A percentile compares a stretch with the other conserved stretches of the same genome.
Evolutionary conservation across 2,888 invertebrate genomes (phyloP).

Genomic region (Platycheirus albimanus): DNA sequence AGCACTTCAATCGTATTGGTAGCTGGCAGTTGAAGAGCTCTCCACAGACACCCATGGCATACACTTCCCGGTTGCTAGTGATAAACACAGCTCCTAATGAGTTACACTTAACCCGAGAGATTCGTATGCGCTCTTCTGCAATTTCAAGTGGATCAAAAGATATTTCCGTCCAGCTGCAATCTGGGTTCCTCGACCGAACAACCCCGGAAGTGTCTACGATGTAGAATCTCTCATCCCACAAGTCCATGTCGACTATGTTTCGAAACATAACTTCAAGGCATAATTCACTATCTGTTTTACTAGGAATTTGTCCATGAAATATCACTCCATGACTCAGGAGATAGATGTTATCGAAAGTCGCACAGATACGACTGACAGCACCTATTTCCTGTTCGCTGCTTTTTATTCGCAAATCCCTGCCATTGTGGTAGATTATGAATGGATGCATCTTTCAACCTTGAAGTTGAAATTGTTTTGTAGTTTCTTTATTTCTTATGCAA

Average conservation of each 20-base stretch:
- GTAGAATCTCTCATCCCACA: conserved; percentile 53
- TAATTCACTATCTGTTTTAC: conserved; percentile 18
- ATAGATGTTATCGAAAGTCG: conserved; percentile 32
- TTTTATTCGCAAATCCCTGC: conserved; percentile 36
- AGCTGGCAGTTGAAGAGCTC: conserved; percentile 80
- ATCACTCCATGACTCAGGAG: conserved; percentile 53
- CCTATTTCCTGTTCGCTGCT: conserved; percentile 25
- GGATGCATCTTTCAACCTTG: conserved; percentile 49
- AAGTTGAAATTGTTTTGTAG: conserved; percentile 23
- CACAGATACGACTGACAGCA: conserved; percentile 55
- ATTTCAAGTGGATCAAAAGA: conserved; percentile 80
- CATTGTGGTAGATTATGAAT: conserved; percentile 54
- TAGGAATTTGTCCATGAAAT: conserved; percentile 32
- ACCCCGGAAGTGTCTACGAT: conserved; percentile 49
- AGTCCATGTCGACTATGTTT: conserved; percentile 59
- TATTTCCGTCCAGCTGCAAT: conserved; percentile 78
- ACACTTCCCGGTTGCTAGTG: conserved; percentile 78
- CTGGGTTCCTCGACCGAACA: conserved; percentile 44
- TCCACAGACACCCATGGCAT: conserved; percentile 81
- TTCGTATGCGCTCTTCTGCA: conserved; percentile 78
- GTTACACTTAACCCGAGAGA: conserved; percentile 80
- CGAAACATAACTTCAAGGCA: conserved; percentile 47
- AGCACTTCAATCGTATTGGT: conserved; percentile 79
- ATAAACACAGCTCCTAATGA: conserved; percentile 80
- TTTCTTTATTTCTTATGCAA: conserved; percentile 27